Base-by-base conservation (phyloP, 1,140 invertebrate genomes). In the Goniozus legneri region DNA sequence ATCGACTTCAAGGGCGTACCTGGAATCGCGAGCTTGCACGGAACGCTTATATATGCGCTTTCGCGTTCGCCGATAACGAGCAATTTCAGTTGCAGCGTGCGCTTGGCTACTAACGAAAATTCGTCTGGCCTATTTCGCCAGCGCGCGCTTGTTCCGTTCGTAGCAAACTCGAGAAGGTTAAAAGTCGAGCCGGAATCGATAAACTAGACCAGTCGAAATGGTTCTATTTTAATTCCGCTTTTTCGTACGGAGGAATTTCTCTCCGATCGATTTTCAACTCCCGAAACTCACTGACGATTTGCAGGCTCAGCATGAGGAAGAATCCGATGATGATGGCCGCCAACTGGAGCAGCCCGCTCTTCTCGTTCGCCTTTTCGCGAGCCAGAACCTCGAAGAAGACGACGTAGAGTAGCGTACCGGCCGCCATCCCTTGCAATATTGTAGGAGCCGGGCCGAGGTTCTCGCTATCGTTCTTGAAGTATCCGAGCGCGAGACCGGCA, bases 361-460 rank as follows among this genome's bases (percentile, higher is more conserved):
- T 81, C 8, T 77, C 73, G 58, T 83, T 84, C 15, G 83, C 81
- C 31, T 85, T 77, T 62, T 91, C 88, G 43, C 86, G 79, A 27
- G 88, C 87, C 37, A 93, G 78, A 19, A 95, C 89, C 74, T 94
- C 91, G 66, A 94, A 93, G 80, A 94, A 94, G 2, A 92, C 89
- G 24, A 95, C 90, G 65, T 93, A 94, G 0, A 94, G 79, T 8
- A 95, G 77, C 0, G 91, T 94, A 14, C 91, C 91, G 32, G 88
- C 88, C 0, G 91, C 90, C 71, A 93, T 81, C 7, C 89, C 90
- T 62, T 93, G 89, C 0, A 92, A 75, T 3, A 92, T 71, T 1
- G 73, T 72, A 0, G 74, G 69, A 0, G 65, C 68, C 0, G 73
- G 65, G 0, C 73, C 73, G 0, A 75, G 53, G 3, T 69, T 73